Conservation (phyloP, 1,140 invertebrate species). For the Reticulitermes speratus region DNA sequence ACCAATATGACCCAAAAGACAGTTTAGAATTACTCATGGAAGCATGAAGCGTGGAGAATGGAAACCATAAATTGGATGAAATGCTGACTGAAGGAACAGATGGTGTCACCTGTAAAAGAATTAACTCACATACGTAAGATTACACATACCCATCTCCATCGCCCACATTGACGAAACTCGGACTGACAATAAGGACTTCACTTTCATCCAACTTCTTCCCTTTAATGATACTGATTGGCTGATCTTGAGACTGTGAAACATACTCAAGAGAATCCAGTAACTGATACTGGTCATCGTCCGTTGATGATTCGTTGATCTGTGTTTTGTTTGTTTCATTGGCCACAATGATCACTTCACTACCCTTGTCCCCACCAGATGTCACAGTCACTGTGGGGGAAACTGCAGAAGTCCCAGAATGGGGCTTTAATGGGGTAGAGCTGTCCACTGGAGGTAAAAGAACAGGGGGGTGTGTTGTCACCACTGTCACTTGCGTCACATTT, state of each 20-base stretch:
- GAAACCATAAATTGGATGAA: too few relatives aligned
- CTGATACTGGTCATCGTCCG: slow-evolving; percentile 67
- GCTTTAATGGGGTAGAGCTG: slow-evolving; percentile 18
- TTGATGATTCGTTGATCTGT: slow-evolving; percentile 62
- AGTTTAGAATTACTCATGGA: too few relatives aligned
- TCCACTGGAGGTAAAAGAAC: slow-evolving; percentile 54
- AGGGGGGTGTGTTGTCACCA: slow-evolving; percentile 72
- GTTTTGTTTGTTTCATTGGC: slow-evolving; percentile 73
- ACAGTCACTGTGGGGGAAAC: neutral
- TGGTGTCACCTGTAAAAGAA: too few relatives aligned
- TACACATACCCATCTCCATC: slow-evolving; percentile 47
- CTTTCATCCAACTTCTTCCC: slow-evolving; percentile 73
- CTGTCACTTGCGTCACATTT: slow-evolving; percentile 66
- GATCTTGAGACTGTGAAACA: neutral
- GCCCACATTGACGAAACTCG: slow-evolving; percentile 58
- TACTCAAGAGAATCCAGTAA: slow-evolving; percentile 71
- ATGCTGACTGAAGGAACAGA: too few relatives aligned
- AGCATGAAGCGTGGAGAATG: too few relatives aligned
- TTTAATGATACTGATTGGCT: slow-evolving; percentile 41
- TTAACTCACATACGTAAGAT: slow-evolving; percentile 10
- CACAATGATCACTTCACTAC: slow-evolving; percentile 71
- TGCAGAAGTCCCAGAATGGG: slow-evolving; percentile 9
- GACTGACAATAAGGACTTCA: slow-evolving; percentile 73
- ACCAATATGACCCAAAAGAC: neutral
- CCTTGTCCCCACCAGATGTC: neutral